A percentile compares a stretch with the other conserved stretches of the same genome.
phyloP scores from a whole-genome alignment of 2,113 vertebrate species.

The Corvus moneduloides region DNA sequence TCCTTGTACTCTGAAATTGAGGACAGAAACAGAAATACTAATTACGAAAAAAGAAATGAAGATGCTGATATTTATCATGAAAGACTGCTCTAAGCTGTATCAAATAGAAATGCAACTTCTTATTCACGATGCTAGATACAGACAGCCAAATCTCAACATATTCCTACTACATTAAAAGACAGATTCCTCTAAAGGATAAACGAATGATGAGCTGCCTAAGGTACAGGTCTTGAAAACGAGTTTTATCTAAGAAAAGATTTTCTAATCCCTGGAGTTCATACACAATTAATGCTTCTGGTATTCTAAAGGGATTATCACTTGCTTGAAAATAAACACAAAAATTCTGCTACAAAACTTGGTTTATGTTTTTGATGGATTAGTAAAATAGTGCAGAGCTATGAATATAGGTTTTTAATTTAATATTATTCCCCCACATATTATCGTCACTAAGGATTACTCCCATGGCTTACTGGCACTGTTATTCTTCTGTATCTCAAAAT shows the following conservation, averaged over 20 bases:
- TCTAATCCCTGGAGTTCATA: not conserved
- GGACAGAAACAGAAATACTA: not conserved
- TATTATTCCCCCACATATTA: not conserved
- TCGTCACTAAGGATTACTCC: not conserved
- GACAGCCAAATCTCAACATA: not conserved
- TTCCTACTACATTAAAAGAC: not conserved
- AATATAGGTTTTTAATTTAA: not conserved
- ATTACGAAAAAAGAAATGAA: not conserved
- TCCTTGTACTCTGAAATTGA: not conserved
- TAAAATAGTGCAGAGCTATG: not conserved
- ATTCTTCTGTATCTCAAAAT: not conserved
- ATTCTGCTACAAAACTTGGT: not conserved
- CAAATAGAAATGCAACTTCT: slow-evolving; percentile 12
- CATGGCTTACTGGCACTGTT: not conserved
- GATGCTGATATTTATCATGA: not conserved
- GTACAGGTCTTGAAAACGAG: not conserved
- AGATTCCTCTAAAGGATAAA: not conserved
- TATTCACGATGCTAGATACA: not conserved
- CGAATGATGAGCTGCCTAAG: not conserved
- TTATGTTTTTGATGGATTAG: not conserved
- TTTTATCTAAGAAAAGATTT: not conserved
- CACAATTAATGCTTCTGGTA: not conserved
- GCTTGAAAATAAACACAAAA: not conserved
- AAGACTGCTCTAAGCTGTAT: not conserved
- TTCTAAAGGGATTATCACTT: not conserved